phyloP scores from a whole-genome alignment of 2,888 invertebrate genomes.

The Xanthia icteritia region DNA sequence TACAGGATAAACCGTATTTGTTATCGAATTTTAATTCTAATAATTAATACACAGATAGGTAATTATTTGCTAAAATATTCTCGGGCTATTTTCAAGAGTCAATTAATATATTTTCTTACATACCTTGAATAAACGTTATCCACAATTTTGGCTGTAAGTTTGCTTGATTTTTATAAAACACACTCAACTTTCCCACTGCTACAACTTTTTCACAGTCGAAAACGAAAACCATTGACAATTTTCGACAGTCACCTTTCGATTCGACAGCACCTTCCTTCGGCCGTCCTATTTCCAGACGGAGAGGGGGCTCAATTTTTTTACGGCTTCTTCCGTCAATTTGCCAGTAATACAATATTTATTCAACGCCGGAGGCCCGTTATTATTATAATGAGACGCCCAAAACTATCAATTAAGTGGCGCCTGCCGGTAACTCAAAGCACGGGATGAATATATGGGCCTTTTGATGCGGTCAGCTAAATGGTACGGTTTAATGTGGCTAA shows the following conservation, averaged over 20 bases:
- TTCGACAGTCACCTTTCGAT: constrained; percentile 28
- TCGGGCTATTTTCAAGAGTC: no score
- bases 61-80: no score
- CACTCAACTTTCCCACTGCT: no score
- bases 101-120: no score
- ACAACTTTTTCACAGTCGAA: not conserved
- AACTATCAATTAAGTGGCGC: constrained; percentile 89
- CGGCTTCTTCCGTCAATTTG: constrained; percentile 84
- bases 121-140: no score
- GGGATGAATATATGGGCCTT: constrained; percentile 73
- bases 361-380: constrained; percentile 79
- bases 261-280: constrained; percentile 50
- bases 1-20: no score
- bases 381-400: constrained; percentile 82
- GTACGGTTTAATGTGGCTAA: constrained; percentile 65
- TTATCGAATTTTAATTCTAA: no score
- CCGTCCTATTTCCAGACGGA: constrained; percentile 50
- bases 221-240: not conserved
- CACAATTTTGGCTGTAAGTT: no score
- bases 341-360: constrained; percentile 88
- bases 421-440: constrained; percentile 74
- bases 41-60: no score
- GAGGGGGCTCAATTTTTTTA: constrained; percentile 72
- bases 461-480: constrained; percentile 70
- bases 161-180: no score